Evolutionary conservation across 2,797 vertebrate species (phyloP), one percentile per base, ranked within the genome.

Genomic region (Vipera ursinii): DNA sequence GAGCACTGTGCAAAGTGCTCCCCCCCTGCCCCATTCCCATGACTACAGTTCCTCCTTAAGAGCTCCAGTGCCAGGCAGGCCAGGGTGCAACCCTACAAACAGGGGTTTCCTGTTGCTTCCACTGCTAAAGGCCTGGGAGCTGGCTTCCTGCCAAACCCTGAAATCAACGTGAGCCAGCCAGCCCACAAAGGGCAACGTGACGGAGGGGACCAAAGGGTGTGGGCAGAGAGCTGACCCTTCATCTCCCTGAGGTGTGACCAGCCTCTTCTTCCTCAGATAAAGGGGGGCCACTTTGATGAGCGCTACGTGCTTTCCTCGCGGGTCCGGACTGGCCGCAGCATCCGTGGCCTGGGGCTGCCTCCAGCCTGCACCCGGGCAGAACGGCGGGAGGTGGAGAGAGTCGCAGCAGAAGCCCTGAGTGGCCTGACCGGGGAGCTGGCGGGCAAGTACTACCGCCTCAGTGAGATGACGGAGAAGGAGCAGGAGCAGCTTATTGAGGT

Each of bases 401-500:
- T 99, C 92, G 94, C 98, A 0, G 98, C 98, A 57, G 99, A 99
- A 0, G 99, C 99, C 0, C 97, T 99, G 86, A 97, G 94, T 0
- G 99, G 99, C 60, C 98, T 99, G 94, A 97, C 97, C 0, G 98
- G 96, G 0, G 99, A 99, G 95, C 97, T 99, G 96, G 22, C 96
- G 0, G 99, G 99, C 89, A 98, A 92, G 59, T 99, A 99, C 97
- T 99, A 98, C 96, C 98, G 98, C 88, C 98, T 99, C 85, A 98
- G 98, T 1, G 98, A 98, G 89, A 98, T 99, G 99, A 99, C 98
- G 0, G 99, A 99, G 0, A 44, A 97, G 95, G 98, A 99, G 92
- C 99, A 99, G 94, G 99, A 99, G 94, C 98, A 99, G 96, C 98
- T 99, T 85, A 99, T 99, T 38, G 99, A 99, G 0, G 99, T 99